phyloP scores from a whole-genome alignment of 2,113 vertebrate species.

The Epinephelus fuscoguttatus region DNA sequence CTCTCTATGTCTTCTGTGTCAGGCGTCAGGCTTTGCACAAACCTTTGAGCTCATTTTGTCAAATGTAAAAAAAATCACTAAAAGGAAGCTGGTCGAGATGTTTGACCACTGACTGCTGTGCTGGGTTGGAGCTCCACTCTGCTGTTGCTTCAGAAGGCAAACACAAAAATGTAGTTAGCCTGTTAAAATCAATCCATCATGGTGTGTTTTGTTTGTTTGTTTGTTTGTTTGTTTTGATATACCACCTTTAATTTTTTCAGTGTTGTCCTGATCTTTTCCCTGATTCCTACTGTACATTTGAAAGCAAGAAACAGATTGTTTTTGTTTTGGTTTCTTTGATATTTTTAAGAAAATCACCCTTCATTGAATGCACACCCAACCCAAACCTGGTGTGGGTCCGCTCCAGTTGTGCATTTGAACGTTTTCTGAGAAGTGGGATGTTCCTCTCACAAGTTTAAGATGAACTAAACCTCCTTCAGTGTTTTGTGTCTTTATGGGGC shows the following conservation, averaged over 20 bases:
- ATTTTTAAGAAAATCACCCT: neutral
- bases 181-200: neutral
- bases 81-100: neutral
- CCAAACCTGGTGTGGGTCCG: neutral
- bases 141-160: neutral
- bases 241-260: neutral
- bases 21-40: constrained; percentile 62
- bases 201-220: neutral
- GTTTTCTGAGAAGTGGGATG: neutral
- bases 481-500: constrained; percentile 10
- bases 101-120: neutral
- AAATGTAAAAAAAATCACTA: constrained; percentile 21
- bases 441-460: neutral
- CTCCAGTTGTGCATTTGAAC: neutral
- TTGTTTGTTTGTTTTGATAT: neutral
- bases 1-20: neutral
- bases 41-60: constrained; percentile 34
- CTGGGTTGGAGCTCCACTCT: neutral
- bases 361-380: neutral
- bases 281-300: constrained; percentile 2
- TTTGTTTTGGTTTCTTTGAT: neutral
- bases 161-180: neutral
- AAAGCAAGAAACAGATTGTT: neutral
- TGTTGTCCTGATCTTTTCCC: neutral
- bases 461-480: constrained; percentile 12